Conservation (phyloP, 1,140 invertebrate genomes). For the Procambarus clarkii region DNA sequence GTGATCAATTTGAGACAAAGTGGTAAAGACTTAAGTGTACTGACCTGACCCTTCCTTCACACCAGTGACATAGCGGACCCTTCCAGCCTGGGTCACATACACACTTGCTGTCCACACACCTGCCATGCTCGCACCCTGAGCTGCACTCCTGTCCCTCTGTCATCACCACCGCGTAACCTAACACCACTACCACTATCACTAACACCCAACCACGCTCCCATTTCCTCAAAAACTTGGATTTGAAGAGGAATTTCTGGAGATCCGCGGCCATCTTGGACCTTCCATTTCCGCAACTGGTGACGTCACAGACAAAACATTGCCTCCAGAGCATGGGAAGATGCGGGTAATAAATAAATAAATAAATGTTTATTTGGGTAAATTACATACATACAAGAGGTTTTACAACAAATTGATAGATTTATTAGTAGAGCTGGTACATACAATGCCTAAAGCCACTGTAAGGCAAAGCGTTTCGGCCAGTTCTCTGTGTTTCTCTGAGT, state of each 20-base stretch:
- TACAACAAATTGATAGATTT: too few relatives aligned
- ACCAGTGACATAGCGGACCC: slow-evolving; percentile 61
- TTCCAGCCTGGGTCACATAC: slow-evolving; percentile 58
- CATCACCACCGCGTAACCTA: slow-evolving; percentile 38
- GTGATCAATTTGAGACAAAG: too few relatives aligned
- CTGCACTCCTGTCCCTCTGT: slow-evolving; percentile 64
- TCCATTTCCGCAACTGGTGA: slow-evolving; percentile 64
- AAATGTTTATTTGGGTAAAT: too few relatives aligned
- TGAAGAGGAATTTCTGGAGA: slow-evolving; percentile 64
- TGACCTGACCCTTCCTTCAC: slow-evolving; percentile 60
- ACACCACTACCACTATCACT: slow-evolving; percentile 50
- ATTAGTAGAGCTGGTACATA: too few relatives aligned
- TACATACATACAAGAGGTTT: too few relatives aligned
- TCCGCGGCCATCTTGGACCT: slow-evolving; percentile 67
- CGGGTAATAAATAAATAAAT: too few relatives aligned
- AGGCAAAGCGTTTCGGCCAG: too few relatives aligned
- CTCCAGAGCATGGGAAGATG: not conserved
- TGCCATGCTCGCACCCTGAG: slow-evolving; percentile 51
- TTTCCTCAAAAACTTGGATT: slow-evolving; percentile 70
- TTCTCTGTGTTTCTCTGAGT: too few relatives aligned
- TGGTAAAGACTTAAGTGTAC: not conserved
- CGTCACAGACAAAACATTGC: slow-evolving; percentile 64
- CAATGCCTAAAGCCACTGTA: too few relatives aligned
- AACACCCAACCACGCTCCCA: slow-evolving; percentile 9
- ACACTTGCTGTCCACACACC: slow-evolving; percentile 59